A percentile compares a stretch with the other conserved stretches of the same genome.
Evolutionary conservation across 1,140 invertebrate genomes (phyloP).

Genomic region (Temnothorax longispinosus): DNA sequence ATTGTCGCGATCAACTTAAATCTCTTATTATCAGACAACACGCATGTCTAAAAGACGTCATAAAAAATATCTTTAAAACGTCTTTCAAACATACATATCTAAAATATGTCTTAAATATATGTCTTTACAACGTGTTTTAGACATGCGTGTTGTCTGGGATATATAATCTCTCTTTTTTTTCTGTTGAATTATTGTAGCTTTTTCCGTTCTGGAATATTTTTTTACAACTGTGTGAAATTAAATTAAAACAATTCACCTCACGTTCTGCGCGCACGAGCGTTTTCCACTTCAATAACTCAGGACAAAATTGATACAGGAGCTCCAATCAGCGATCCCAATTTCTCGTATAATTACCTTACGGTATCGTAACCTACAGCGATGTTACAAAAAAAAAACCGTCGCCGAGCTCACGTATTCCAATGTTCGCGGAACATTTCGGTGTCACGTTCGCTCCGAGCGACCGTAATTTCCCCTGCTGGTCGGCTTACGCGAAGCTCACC

Average conservation of each 20-base stretch:
- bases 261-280: background rate
- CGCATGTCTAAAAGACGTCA: too few relatives aligned
- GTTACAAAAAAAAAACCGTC: background rate
- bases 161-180: too few relatives aligned
- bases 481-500: constrained; percentile 1
- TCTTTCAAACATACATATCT: too few relatives aligned
- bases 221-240: background rate
- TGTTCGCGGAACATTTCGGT: background rate
- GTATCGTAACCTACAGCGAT: background rate
- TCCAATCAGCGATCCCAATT: background rate
- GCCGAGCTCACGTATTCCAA: background rate
- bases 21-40: too few relatives aligned
- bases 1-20: background rate
- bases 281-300: background rate
- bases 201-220: background rate
- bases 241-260: constrained; percentile 11
- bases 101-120: too few relatives aligned
- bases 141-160: too few relatives aligned
- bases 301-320: background rate
- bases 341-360: constrained; percentile 1
- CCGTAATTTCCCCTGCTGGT: background rate
- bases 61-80: too few relatives aligned
- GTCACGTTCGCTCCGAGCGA: background rate
- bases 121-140: too few relatives aligned
- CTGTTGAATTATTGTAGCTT: background rate